phyloP scores from a whole-genome alignment of 2,113 vertebrate species.

The Dermatemys mawii region DNA sequence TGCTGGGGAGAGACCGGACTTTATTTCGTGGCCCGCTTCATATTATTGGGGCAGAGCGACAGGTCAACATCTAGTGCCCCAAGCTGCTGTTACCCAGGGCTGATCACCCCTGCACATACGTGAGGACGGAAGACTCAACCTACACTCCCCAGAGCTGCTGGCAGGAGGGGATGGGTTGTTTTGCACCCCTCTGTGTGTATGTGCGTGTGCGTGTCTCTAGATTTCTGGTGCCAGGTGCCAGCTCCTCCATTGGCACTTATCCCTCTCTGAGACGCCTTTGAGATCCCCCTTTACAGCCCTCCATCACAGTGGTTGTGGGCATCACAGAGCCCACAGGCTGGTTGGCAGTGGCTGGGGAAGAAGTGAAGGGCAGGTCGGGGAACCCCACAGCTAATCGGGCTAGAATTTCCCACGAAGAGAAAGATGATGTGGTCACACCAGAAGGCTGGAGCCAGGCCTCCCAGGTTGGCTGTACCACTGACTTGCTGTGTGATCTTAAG shows the following conservation, averaged over 20 bases:
- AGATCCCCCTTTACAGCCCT: background rate
- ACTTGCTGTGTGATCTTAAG: background rate
- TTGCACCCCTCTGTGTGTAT: background rate
- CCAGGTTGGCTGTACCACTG: background rate
- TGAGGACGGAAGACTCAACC: background rate
- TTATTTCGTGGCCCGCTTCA: background rate
- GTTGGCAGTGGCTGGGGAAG: background rate
- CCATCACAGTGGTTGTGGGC: background rate
- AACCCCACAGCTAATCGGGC: background rate
- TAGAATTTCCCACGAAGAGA: background rate
- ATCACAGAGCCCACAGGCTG: background rate
- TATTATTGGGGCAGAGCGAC: background rate
- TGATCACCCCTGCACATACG: too few species aligned
- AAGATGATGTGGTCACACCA: background rate
- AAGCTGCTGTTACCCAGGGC: too few species aligned
- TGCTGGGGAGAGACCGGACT: background rate
- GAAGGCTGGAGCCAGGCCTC: background rate
- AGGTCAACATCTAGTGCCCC: background rate
- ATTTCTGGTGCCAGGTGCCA: background rate
- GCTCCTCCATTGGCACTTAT: background rate
- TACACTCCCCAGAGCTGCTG: background rate
- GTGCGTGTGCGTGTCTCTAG: background rate
- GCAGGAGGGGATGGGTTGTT: background rate
- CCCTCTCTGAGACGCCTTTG: background rate
- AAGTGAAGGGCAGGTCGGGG: background rate